Conservation (phyloP, 2,113 vertebrate species). For the Tympanuchus pallidicinctus region DNA sequence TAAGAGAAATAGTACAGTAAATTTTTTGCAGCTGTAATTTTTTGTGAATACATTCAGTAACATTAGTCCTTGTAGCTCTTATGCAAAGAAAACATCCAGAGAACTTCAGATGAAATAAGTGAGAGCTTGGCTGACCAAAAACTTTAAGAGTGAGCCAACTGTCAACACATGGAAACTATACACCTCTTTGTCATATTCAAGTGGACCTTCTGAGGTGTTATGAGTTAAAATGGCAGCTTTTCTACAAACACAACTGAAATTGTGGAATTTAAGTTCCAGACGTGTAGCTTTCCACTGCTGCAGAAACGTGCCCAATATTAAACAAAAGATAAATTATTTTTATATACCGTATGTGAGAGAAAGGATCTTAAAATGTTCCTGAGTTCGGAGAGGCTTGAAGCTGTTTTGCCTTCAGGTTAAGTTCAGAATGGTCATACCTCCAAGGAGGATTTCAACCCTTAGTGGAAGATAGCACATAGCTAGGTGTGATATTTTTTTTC, state of each 20-base stretch:
- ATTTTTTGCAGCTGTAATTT: background rate
- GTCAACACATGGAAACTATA: background rate
- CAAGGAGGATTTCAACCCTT: background rate
- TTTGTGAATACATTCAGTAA: background rate
- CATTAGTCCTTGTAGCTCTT: background rate
- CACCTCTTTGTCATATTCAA: background rate
- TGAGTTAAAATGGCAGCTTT: background rate
- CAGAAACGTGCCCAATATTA: background rate
- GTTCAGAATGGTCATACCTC: background rate
- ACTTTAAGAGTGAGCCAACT: background rate
- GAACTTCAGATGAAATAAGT: background rate
- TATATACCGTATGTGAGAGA: background rate
- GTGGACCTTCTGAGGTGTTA: background rate
- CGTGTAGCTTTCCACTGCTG: background rate
- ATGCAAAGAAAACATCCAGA: conserved; percentile 2
- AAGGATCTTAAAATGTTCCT: background rate
- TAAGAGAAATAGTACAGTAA: background rate
- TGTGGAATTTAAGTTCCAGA: background rate
- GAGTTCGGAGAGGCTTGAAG: background rate
- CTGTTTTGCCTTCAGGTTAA: background rate
- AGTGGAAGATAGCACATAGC: fast-evolving
- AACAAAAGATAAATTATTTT: background rate
- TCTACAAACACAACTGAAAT: conserved; percentile 1
- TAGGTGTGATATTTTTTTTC: background rate
- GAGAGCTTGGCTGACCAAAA: background rate